Base-by-base conservation (phyloP, 2,888 invertebrate genomes). In the Erpobdella octoculata region DNA sequence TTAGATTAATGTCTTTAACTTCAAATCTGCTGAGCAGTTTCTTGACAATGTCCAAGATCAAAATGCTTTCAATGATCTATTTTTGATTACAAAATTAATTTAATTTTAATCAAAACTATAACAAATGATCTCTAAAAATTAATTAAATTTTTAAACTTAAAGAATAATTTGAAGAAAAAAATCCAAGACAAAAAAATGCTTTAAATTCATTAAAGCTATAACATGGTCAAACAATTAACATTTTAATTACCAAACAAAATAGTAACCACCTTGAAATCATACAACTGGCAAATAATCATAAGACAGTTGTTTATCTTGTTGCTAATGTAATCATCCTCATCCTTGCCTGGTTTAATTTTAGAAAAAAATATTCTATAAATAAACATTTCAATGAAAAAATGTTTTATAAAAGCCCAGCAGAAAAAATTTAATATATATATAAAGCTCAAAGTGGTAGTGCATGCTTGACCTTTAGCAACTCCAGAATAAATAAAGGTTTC, bases 251-350 rank as follows among this genome's bases (percentile, higher is more conserved):
- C n/a, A n/a, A n/a, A n/a, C n/a, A n/a, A n/a, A n/a, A n/a, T 41
- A 12, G n/a, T 41, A 12, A 12, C 33, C 62, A 62, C 62, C 35
- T 62, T 62, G 62, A 33, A 62, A 31, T 62, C 62, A 18, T 62
- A 62, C 9, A 62, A 35, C 25, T 62, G 62, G 62, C 62, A 62
- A 35, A 62, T 21, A 35, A 62, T n/a, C 9, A 62, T 28, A 15
- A 62, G 62, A 35, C 62, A 62, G 35, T 62, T 62, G 62, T 62
- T 62, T 18, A 62, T 62, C 31, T 62, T 35, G 28, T 62, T 28
- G n/a, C n/a, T n/a, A n/a, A n/a, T n/a, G n/a, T n/a, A n/a, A n/a
- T 8, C 3, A 61, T 5, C 31, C 18, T 61, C 61, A 61, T 61
- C 5, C 3, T 8, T 18, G 5, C 5, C 25, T 5, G n/a, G 28